These are phyloP conservation scores for Syngnathoides biaculeatus DNA, from an alignment of 2,113 vertebrate species.

Conservation along the genomic window DNA sequence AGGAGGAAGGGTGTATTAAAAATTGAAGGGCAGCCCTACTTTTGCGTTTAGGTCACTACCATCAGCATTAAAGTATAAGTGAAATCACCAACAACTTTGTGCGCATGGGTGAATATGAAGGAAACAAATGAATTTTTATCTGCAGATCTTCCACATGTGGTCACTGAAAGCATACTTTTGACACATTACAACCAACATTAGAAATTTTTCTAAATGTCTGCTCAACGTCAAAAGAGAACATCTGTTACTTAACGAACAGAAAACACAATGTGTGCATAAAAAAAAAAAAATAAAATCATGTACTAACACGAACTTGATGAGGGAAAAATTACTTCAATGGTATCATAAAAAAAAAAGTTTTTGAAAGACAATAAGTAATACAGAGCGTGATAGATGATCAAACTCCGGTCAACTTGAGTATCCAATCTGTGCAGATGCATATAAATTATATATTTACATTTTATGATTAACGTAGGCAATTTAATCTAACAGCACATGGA, in stretches of 20 bases:
- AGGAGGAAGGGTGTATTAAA: slow-evolving; percentile 1
- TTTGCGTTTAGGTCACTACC: slow-evolving; percentile 2
- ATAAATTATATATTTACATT: background rate
- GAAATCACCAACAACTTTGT: slow-evolving; percentile 2
- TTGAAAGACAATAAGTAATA: background rate
- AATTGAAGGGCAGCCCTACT: slow-evolving; percentile 3
- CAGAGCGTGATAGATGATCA: background rate
- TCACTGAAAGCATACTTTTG: background rate
- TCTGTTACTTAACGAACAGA: background rate
- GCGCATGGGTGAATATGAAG: background rate
- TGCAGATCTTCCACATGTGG: background rate
- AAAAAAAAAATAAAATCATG: too few species aligned
- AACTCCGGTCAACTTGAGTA: background rate
- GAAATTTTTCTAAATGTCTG: background rate
- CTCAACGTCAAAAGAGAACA: background rate
- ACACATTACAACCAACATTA: background rate
- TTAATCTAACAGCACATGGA: background rate
- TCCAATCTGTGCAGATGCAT: background rate
- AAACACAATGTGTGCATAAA: background rate
- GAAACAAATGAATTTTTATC: background rate
- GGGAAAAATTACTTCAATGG: background rate
- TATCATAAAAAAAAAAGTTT: background rate
- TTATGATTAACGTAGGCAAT: background rate
- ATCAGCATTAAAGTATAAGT: slow-evolving; percentile 1
- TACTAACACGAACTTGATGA: background rate